phyloP scores from a whole-genome alignment of 2,797 vertebrate genomes.

The Microchirus variegatus region DNA sequence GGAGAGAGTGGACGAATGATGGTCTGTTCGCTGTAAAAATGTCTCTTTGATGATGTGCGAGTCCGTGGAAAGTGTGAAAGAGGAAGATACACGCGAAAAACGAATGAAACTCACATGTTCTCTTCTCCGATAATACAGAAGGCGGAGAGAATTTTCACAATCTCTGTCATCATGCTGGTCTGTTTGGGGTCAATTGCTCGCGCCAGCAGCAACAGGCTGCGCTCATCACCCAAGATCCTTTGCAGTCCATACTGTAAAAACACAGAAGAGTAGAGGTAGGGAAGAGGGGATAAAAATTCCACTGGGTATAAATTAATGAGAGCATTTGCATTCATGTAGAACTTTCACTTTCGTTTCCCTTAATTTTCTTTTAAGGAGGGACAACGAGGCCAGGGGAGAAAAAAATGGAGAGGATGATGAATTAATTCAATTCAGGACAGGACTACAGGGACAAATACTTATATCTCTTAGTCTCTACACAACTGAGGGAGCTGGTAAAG shows the following conservation, averaged over 20 bases:
- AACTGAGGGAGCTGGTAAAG: conserved; percentile 41
- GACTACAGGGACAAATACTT: conserved; percentile 74
- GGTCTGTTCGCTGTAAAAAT: conserved; percentile 10
- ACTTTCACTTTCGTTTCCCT: conserved; percentile 60
- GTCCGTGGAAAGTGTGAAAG: neutral
- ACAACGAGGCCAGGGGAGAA: conserved; percentile 70
- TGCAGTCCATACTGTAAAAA: conserved; percentile 89
- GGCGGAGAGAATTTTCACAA: conserved; percentile 96
- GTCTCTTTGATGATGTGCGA: conserved; percentile 26
- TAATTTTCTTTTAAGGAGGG: conserved; percentile 74
- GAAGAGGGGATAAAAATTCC: conserved; percentile 33
- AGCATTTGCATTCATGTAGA: conserved; percentile 60
- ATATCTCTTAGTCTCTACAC: conserved; percentile 54
- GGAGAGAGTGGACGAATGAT: conserved; percentile 9
- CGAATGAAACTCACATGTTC: conserved; percentile 87
- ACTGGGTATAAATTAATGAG: conserved; percentile 65
- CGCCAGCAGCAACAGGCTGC: conserved; percentile 89
- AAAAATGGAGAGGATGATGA: conserved; percentile 72
- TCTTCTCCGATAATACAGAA: conserved; percentile 97
- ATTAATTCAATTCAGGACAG: conserved; percentile 79
- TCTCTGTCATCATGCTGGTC: conserved; percentile 97
- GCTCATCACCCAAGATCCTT: conserved; percentile 94
- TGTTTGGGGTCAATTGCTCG: conserved; percentile 96
- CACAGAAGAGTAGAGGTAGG: conserved; percentile 15
- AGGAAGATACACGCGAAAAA: no score